Conservation (phyloP, 2,113 vertebrate species). For the Rhabdomys dilectus region DNA sequence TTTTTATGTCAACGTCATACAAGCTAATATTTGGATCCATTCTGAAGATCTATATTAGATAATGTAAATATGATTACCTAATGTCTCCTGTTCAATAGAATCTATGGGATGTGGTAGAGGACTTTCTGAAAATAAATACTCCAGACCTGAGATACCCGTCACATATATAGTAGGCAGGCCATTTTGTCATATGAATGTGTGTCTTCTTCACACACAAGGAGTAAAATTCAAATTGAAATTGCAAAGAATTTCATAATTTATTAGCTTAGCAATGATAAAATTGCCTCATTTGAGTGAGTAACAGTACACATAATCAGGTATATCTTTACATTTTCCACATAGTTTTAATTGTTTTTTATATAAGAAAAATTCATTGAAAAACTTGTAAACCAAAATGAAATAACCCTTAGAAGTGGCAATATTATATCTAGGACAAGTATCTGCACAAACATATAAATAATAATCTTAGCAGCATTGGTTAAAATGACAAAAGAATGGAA, state of each 20-base stretch:
- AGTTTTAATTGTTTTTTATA: conserved; percentile 10
- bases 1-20: background rate
- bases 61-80: background rate
- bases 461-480: background rate
- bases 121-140: background rate
- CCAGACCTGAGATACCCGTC: background rate
- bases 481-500: conserved; percentile 44
- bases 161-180: background rate
- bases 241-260: background rate
- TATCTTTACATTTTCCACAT: background rate
- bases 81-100: background rate
- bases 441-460: background rate
- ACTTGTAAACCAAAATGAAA: conserved; percentile 34
- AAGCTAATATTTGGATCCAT: background rate
- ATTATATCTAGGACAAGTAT: background rate
- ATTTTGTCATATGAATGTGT: background rate
- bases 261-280: conserved; percentile 47
- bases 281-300: background rate
- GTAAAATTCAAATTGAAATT: conserved; percentile 52
- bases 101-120: background rate
- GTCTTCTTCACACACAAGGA: background rate
- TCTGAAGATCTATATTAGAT: background rate
- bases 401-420: background rate
- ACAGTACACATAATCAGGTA: background rate
- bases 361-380: background rate